Evolutionary conservation across 1,140 invertebrate genomes (phyloP).

Genomic region (Teleopsis dalmanni): DNA sequence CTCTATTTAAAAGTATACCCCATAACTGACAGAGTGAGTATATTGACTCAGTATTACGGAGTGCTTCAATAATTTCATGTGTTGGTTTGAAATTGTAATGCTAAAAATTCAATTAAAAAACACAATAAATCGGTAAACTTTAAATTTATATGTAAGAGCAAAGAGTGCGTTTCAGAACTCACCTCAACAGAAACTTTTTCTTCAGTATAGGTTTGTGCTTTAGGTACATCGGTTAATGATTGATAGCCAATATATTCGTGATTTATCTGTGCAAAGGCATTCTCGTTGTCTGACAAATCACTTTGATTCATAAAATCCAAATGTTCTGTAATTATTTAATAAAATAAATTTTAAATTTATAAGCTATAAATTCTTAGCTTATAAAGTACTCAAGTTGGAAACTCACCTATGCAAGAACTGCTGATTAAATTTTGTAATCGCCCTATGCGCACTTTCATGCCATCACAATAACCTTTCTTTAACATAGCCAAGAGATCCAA

Average conservation of each 20-base stretch:
- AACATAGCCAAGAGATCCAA: constrained; percentile 92
- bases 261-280: constrained; percentile 79
- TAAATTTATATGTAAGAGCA: too few relatives aligned
- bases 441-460: constrained; percentile 89
- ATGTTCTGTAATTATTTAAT: constrained; percentile 78
- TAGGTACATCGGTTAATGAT: constrained; percentile 94
- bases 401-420: constrained; percentile 82
- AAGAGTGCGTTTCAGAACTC: constrained; percentile 20
- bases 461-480: constrained; percentile 93
- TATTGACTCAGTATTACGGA: constrained; percentile 62
- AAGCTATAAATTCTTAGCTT: not conserved
- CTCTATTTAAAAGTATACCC: constrained; percentile 73
- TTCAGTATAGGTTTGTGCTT: constrained; percentile 64
- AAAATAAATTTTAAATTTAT: constrained; percentile 13
- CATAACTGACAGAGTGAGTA: constrained; percentile 76
- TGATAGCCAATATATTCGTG: constrained; percentile 93
- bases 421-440: constrained; percentile 92
- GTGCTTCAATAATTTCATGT: constrained; percentile 63
- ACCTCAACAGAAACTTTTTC: constrained; percentile 55
- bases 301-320: constrained; percentile 86
- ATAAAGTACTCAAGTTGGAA: too few relatives aligned
- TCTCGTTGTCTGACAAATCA: constrained; percentile 60
- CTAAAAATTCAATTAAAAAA: too few relatives aligned
- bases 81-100: constrained; percentile 52
- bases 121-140: not conserved